These are phyloP conservation scores for Terrapene triunguis DNA, from an alignment of 2,113 vertebrate species.

Conservation along the genomic window DNA sequence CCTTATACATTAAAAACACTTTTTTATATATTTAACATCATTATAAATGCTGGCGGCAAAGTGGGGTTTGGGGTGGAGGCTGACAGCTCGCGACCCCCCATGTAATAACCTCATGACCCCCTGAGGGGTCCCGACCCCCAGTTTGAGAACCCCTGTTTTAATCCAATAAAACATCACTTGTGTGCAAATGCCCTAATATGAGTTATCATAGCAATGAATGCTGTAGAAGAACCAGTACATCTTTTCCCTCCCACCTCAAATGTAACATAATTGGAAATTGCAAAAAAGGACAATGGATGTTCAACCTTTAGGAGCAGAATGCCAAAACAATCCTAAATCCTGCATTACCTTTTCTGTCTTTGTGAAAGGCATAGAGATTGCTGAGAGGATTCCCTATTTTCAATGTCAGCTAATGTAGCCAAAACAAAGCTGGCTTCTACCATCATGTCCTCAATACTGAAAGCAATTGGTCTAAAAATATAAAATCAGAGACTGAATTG, in stretches of 20 bases:
- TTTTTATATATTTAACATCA: too few species aligned
- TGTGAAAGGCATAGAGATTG: conserved; percentile 25
- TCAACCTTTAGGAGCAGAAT: background rate
- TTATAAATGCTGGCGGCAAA: too few species aligned
- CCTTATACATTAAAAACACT: too few species aligned
- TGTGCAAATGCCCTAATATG: background rate
- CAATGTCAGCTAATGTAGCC: conserved; percentile 84
- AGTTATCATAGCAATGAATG: accelerated
- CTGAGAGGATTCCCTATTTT: conserved; percentile 67
- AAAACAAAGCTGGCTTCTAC: conserved; percentile 90
- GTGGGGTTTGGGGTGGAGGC: too few species aligned
- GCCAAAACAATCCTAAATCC: background rate
- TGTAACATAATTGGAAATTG: background rate
- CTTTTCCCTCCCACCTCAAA: background rate
- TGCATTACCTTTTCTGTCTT: conserved; percentile 52
- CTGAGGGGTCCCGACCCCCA: too few species aligned
- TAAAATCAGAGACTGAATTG: background rate
- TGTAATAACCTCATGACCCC: too few species aligned
- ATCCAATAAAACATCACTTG: background rate
- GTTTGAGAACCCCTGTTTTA: background rate
- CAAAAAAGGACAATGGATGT: background rate
- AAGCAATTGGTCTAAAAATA: conserved; percentile 86
- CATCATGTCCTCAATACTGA: conserved; percentile 87
- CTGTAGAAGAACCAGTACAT: background rate
- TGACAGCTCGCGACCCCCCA: too few species aligned